Conservation (phyloP, 1,140 invertebrate species). For the Drosophila kepulauana region DNA sequence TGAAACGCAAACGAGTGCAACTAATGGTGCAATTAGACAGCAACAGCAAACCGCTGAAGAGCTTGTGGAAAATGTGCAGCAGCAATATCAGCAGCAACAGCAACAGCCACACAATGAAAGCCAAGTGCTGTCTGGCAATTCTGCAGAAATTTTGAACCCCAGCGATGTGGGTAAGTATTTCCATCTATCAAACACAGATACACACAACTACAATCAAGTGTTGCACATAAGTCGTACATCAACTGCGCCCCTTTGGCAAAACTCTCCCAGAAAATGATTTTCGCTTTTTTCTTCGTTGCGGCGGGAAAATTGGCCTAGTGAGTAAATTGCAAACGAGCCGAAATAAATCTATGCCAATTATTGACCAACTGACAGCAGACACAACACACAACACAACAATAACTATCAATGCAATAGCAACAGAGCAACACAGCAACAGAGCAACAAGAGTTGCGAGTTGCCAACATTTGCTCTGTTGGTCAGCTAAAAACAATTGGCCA, state of each 20-base stretch:
- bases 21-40: slow-evolving; percentile 82
- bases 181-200: slow-evolving; percentile 7
- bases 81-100: slow-evolving; percentile 25
- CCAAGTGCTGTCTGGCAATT: slow-evolving; percentile 59
- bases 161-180: slow-evolving; percentile 74
- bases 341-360: slow-evolving; percentile 84
- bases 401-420: slow-evolving; percentile 32
- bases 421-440: slow-evolving; percentile 35
- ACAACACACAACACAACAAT: slow-evolving; percentile 14
- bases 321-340: slow-evolving; percentile 71
- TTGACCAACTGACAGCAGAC: slow-evolving; percentile 76
- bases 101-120: slow-evolving; percentile 37
- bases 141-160: slow-evolving; percentile 75
- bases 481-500: slow-evolving; percentile 45
- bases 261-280: slow-evolving; percentile 43
- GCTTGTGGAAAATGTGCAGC: slow-evolving; percentile 35
- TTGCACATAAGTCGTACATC: slow-evolving; percentile 31
- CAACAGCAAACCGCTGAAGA: slow-evolving; percentile 42
- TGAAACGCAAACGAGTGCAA: slow-evolving; percentile 80
- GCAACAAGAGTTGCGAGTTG: slow-evolving; percentile 42
- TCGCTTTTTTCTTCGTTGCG: neutral
- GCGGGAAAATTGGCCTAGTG: slow-evolving; percentile 35
- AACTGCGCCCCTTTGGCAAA: slow-evolving; percentile 33
- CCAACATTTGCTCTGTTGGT: slow-evolving; percentile 38
- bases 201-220: slow-evolving; percentile 6